Conservation (phyloP, 2,113 vertebrate genomes). For the Mastomys coucha region DNA sequence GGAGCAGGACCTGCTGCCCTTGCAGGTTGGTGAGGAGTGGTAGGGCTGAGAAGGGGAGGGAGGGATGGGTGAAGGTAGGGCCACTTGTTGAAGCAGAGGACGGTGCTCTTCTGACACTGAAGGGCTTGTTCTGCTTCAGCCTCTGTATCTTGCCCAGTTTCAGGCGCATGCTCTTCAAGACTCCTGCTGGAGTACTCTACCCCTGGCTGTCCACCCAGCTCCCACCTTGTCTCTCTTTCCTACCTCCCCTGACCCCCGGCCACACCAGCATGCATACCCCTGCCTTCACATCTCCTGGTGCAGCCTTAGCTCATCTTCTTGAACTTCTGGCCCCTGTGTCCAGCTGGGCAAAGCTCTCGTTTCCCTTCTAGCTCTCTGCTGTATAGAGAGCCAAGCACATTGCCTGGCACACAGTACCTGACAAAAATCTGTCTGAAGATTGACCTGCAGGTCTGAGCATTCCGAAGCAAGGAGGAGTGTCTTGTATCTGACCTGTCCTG, state of each 20-base stretch:
- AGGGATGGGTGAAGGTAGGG: neutral
- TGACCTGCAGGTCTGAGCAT: neutral
- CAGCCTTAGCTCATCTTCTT: neutral
- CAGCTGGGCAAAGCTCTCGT: rapidly evolving
- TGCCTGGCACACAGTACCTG: neutral
- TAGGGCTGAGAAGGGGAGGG: neutral
- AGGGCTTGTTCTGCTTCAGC: rapidly evolving
- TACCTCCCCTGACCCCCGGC: neutral
- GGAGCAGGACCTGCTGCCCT: neutral
- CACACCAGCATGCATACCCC: too few species aligned
- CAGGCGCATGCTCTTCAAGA: rapidly evolving
- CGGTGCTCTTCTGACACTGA: neutral
- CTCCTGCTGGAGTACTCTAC: neutral
- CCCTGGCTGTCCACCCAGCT: neutral
- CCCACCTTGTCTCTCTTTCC: neutral
- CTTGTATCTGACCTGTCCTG: neutral
- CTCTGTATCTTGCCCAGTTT: neutral
- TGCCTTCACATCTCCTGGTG: neutral
- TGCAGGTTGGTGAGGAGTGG: neutral
- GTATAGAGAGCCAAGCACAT: neutral
- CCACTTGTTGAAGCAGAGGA: rapidly evolving
- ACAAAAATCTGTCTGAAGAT: neutral
- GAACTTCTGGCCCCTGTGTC: neutral
- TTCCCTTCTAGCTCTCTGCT: neutral
- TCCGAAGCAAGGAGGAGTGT: neutral